These are phyloP conservation scores for Melipona quadrifasciata DNA, from an alignment of 1,140 invertebrate genomes.

Conservation along the genomic window DNA sequence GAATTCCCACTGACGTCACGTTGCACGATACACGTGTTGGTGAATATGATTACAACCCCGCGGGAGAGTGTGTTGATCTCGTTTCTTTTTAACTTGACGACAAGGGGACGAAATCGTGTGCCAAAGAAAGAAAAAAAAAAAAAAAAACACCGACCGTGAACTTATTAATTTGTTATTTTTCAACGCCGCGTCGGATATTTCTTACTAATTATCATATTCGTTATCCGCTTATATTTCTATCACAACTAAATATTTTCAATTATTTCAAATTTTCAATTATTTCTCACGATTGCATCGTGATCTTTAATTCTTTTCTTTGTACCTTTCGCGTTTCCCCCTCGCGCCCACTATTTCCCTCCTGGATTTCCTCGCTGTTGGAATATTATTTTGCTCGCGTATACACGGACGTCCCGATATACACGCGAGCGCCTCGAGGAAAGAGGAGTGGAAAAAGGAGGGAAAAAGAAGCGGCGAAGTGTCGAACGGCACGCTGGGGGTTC, in stretches of 20 bases:
- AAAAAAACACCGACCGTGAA: not conserved
- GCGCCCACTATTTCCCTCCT: not conserved
- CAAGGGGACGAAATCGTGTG: not conserved
- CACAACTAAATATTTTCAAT: not conserved
- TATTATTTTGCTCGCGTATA: not conserved
- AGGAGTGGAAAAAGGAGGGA: not conserved
- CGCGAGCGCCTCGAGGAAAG: not conserved
- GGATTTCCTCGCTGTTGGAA: not conserved
- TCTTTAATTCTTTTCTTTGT: not conserved
- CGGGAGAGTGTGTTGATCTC: slow-evolving; percentile 11
- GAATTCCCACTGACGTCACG: slow-evolving; percentile 5
- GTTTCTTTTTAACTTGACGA: not conserved
- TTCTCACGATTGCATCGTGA: not conserved
- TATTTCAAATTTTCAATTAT: too few relatives aligned
- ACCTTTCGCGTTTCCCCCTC: not conserved
- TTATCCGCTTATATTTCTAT: not conserved
- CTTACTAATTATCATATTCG: too few relatives aligned
- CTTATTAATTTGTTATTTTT: not conserved
- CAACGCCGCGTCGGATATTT: not conserved
- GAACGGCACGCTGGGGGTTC: not conserved
- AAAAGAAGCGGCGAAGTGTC: not conserved
- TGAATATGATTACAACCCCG: slow-evolving; percentile 3
- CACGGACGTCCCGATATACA: not conserved
- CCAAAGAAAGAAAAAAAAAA: not conserved
- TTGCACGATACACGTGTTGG: not conserved